A percentile compares a stretch with the other conserved stretches of the same genome.
These are phyloP conservation scores for Aphaenogaster ashmeadi DNA, from an alignment of 1,140 invertebrate genomes.

Conservation along the genomic window DNA sequence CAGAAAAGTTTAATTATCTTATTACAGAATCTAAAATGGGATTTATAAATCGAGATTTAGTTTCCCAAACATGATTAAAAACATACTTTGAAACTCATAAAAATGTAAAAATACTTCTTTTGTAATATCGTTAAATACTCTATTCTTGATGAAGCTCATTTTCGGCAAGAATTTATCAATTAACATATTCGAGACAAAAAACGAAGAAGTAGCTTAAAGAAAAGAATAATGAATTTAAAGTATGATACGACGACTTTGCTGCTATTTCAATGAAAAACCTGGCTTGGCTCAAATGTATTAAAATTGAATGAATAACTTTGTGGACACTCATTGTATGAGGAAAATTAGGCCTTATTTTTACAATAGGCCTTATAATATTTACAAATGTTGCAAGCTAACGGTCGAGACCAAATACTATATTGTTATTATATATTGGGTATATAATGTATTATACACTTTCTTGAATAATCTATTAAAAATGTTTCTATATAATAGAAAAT, in stretches of 20 bases:
- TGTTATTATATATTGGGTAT: conserved; percentile 59
- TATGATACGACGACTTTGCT: background rate
- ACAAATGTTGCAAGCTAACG: conserved; percentile 69
- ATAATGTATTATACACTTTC: conserved; percentile 22
- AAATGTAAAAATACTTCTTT: conserved; percentile 39
- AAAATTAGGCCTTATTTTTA: conserved; percentile 64
- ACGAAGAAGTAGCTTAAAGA: conserved; percentile 2
- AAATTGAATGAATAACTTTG: conserved; percentile 57
- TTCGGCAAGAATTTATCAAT: conserved; percentile 14
- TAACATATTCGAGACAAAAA: conserved; percentile 20
- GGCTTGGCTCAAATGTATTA: background rate
- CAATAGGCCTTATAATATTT: conserved; percentile 63
- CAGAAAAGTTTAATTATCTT: conserved; percentile 21
- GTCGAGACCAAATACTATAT: conserved; percentile 49
- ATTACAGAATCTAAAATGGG: background rate
- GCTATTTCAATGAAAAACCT: conserved; percentile 21
- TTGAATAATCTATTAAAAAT: conserved; percentile 66
- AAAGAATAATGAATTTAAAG: conserved; percentile 33
- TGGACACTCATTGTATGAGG: conserved; percentile 47
- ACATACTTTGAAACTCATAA: conserved; percentile 34
- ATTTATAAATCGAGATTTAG: conserved; percentile 23
- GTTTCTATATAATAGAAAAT: conserved; percentile 54
- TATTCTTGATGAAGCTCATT: background rate
- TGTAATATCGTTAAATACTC: conserved; percentile 16
- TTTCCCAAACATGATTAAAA: background rate